Percentiles rank a stretch among this genome's conserved stretches.
Evolutionary conservation across 2,888 invertebrate species (phyloP).

Genomic region (Drosophila gaucha): DNA sequence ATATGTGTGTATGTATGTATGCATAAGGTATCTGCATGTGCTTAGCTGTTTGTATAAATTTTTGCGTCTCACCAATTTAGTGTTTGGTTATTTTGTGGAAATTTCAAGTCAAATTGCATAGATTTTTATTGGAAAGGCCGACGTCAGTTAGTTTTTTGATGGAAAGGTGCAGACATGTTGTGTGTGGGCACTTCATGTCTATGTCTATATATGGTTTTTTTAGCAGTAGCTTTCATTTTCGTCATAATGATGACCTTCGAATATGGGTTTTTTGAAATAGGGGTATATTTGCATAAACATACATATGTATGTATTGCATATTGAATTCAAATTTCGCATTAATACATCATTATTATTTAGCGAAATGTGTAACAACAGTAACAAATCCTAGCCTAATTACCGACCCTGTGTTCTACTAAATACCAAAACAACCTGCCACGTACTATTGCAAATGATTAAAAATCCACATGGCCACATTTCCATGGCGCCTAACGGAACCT

Average conservation of each 20-base stretch:
- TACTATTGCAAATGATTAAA: slow-evolving; percentile 55
- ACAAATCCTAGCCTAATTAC: slow-evolving; percentile 22
- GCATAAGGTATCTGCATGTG: slow-evolving; percentile 7
- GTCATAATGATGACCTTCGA: slow-evolving; percentile 6
- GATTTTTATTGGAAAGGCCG: slow-evolving; percentile 48
- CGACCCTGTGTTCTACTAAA: slow-evolving; percentile 19
- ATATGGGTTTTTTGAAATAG: neutral
- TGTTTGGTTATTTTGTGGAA: slow-evolving; percentile 68
- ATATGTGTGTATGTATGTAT: neutral
- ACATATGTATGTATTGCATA: neutral
- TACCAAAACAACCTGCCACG: slow-evolving; percentile 18
- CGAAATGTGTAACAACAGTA: no score
- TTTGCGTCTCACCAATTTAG: slow-evolving; percentile 27
- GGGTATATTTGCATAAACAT: neutral
- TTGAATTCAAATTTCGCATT: neutral
- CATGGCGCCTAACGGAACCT: slow-evolving; percentile 65
- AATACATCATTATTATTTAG: neutral
- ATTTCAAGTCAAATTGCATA: slow-evolving; percentile 61
- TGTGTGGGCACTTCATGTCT: neutral
- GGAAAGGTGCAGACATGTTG: slow-evolving; percentile 17
- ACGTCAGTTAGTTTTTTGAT: slow-evolving; percentile 31
- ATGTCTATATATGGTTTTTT: neutral
- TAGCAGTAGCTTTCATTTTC: neutral
- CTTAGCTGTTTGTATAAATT: slow-evolving; percentile 3
- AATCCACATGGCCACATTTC: slow-evolving; percentile 62